Percentiles rank a stretch among this genome's conserved stretches.
These are phyloP conservation scores for Spodoptera litura DNA, from an alignment of 1,140 invertebrate genomes.

Conservation along the genomic window DNA sequence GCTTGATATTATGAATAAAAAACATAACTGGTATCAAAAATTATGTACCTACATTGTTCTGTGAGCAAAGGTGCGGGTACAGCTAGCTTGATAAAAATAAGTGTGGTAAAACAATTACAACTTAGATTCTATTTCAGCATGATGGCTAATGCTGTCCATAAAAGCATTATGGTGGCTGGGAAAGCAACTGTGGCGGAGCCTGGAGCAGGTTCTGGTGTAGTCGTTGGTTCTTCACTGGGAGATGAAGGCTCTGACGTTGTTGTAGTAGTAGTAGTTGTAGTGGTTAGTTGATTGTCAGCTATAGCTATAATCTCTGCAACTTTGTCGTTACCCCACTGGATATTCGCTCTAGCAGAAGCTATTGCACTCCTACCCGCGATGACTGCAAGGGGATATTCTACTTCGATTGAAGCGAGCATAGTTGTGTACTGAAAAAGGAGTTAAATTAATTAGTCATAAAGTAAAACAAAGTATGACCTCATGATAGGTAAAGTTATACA, in stretches of 20 bases:
- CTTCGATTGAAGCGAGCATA: conserved; percentile 43
- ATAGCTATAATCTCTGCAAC: conserved; percentile 64
- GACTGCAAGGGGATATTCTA: conserved; percentile 58
- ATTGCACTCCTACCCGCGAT: conserved; percentile 68
- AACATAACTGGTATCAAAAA: too few relatives aligned
- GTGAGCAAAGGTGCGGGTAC: too few relatives aligned
- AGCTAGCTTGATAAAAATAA: too few relatives aligned
- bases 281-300: conserved; percentile 40
- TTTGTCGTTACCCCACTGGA: conserved; percentile 71
- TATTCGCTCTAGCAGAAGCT: conserved; percentile 62
- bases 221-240: background rate
- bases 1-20: too few relatives aligned
- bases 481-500: too few relatives aligned
- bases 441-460: background rate
- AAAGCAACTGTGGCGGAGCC: conserved; percentile 37
- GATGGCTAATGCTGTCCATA: conserved; percentile 61
- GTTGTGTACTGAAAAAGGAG: conserved; percentile 17
- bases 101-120: too few relatives aligned
- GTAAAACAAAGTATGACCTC: too few relatives aligned
- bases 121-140: conserved; percentile 59
- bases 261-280: background rate
- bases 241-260: background rate
- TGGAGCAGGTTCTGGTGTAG: background rate
- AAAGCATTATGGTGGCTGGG: conserved; percentile 61
- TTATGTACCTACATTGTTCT: too few relatives aligned